Evolutionary conservation across 1,140 invertebrate genomes (phyloP), one percentile per base, ranked within the genome.

Genomic region (Caenorhabditis tropicalis): DNA sequence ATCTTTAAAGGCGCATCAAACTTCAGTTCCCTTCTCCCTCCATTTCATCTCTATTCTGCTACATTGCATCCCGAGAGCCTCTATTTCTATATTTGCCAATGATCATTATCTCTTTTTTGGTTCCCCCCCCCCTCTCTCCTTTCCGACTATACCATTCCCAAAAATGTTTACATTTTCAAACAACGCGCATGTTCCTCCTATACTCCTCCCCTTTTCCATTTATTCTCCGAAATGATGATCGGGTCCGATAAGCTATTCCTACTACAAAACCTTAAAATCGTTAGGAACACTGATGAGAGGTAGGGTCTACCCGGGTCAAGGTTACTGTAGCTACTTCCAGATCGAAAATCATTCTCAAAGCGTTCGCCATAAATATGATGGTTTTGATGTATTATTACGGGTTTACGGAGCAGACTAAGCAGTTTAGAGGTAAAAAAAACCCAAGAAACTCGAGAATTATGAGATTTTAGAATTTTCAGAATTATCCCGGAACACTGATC

Each of bases 141-240:
- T 51, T 51, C 21, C n/a, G 19, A 51, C 49, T 21, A n/a, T 29
- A 29, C n/a, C n/a, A n/a, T 29, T 29, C n/a, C 53, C 16, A 16
- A 10, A 65, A 65, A 65, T 65, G 58, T 65, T 65, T 65, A 19
- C 58, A 65, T 65, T 65, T 65, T 65, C 29, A 65, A 65, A 65
- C 58, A 36, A 33, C 31, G 29, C 58, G 15, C 58, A 65, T 21
- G 21, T 65, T 36, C 29, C 12, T 43, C 16, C 9, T 33, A 33
- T 36, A 33, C 36, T 36, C 58, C 58, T n/a, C 31, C 31, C 29
- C 58, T 7, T 51, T 56, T 15, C 9, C 21, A 36, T 36, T 27
- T 12, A 10, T 56, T 43, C 12, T 12, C 39, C 10, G 1, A 10
- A 12, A 27, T 9, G 21, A 56, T 65, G 58, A 65, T 36, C 58